A percentile compares a stretch with the other conserved stretches of the same genome.
These are phyloP conservation scores for Camelus bactrianus DNA, from an alignment of 2,113 vertebrate genomes.

Conservation along the genomic window DNA sequence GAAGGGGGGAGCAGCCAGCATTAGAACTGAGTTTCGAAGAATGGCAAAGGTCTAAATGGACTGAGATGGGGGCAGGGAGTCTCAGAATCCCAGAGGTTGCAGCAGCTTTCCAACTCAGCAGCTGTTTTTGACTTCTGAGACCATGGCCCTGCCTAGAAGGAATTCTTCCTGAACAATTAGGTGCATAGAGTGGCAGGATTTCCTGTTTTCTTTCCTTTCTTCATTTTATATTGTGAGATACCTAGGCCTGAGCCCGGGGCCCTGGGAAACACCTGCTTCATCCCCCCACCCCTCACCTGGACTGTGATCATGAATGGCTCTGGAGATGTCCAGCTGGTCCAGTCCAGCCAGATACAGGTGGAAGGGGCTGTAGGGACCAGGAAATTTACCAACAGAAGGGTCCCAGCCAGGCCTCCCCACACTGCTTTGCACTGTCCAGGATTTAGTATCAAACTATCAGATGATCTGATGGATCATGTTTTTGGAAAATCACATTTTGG, in stretches of 20 bases:
- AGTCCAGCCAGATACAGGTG: not conserved
- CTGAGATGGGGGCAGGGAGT: not conserved
- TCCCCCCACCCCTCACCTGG: conserved; percentile 34
- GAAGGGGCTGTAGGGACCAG: not conserved
- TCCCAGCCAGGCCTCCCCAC: not conserved
- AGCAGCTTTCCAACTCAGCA: conserved; percentile 20
- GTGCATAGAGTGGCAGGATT: conserved; percentile 35
- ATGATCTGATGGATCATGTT: not conserved
- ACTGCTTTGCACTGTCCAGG: not conserved
- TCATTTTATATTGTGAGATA: conserved; percentile 68
- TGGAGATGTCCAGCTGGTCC: not conserved
- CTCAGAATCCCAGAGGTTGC: not conserved
- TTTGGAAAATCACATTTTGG: not conserved
- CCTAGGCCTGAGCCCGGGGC: conserved; percentile 39
- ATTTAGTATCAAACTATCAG: not conserved
- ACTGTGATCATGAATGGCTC: not conserved
- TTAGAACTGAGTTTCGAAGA: conserved; percentile 39
- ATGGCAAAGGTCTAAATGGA: conserved; percentile 47
- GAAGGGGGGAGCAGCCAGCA: not conserved
- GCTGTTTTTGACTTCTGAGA: conserved; percentile 60
- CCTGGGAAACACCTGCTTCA: conserved; percentile 70
- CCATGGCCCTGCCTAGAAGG: not conserved
- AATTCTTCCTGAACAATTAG: conserved; percentile 61
- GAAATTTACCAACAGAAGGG: not conserved
- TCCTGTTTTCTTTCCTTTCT: conserved; percentile 72